Evolutionary conservation across 1,140 invertebrate species (phyloP).

Genomic region (Anagrus nilaparvatae): DNA sequence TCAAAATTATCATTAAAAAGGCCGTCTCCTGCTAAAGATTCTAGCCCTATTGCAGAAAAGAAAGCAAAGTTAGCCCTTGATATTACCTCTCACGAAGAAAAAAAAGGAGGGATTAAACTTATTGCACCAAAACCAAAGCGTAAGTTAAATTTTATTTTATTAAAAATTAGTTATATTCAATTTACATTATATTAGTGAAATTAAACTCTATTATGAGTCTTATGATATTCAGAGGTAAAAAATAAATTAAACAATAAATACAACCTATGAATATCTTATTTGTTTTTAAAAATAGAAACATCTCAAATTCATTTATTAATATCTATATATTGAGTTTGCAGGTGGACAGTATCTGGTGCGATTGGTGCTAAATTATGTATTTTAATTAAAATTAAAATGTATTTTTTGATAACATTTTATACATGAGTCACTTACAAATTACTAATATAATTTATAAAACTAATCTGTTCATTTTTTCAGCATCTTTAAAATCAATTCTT

Average conservation of each 20-base stretch:
- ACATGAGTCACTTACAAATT: no score
- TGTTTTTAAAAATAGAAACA: no score
- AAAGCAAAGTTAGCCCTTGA: slow-evolving; percentile 53
- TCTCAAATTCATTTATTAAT: no score
- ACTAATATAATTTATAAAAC: slow-evolving; percentile 8
- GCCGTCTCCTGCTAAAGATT: slow-evolving; percentile 49
- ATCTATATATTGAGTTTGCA: slow-evolving; percentile 36
- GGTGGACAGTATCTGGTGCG: slow-evolving; percentile 24
- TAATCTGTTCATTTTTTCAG: slow-evolving; percentile 14
- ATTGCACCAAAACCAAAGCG: slow-evolving; percentile 80
- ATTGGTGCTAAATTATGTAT: slow-evolving; percentile 16
- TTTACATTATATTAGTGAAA: slow-evolving; percentile 3
- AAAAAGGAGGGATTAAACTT: slow-evolving; percentile 70
- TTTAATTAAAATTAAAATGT: no score
- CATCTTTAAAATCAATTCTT: slow-evolving; percentile 1
- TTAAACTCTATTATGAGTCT: slow-evolving; percentile 8
- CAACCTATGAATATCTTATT: slow-evolving; percentile 12
- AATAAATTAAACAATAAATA: not conserved
- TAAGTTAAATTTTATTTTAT: slow-evolving; percentile 50
- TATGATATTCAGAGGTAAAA: slow-evolving; percentile 7
- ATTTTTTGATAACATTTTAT: no score
- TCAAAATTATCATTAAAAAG: slow-evolving; percentile 49
- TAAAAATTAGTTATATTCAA: slow-evolving; percentile 2
- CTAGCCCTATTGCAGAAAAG: slow-evolving; percentile 55
- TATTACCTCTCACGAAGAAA: slow-evolving; percentile 43